Evolutionary conservation across 2,113 vertebrate genomes (phyloP).

Genomic region (Otis tarda): DNA sequence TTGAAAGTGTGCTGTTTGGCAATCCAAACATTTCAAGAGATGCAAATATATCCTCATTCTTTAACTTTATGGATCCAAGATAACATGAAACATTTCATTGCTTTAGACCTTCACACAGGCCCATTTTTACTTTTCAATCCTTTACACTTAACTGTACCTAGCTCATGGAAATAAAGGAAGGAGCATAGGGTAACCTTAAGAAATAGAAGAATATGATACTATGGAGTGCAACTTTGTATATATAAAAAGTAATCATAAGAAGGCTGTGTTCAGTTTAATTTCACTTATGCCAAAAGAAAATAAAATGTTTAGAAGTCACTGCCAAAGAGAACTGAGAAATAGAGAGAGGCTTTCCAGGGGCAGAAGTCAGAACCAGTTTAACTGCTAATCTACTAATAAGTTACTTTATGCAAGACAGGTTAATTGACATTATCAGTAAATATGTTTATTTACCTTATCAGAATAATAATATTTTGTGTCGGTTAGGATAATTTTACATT

Average conservation of each 20-base stretch:
- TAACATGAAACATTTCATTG: not conserved
- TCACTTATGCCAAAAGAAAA: not conserved
- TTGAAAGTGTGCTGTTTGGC: not conserved
- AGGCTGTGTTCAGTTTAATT: not conserved
- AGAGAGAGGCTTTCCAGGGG: not conserved
- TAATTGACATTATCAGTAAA: not conserved
- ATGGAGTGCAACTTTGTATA: not conserved
- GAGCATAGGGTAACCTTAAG: not conserved
- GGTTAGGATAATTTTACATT: not conserved
- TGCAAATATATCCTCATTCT: not conserved
- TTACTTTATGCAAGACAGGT: not conserved
- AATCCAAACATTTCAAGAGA: not conserved
- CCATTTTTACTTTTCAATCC: not conserved
- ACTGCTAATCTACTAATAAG: not conserved
- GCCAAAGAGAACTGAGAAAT: not conserved
- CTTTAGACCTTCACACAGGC: not conserved
- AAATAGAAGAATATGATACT: too few species aligned
- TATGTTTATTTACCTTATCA: not conserved
- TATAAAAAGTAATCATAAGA: not conserved
- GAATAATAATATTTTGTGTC: not conserved
- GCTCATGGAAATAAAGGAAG: not conserved
- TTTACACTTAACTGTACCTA: not conserved
- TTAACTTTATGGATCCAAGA: not conserved
- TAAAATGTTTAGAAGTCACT: not conserved
- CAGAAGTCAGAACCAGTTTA: not conserved